Evolutionary conservation across 2,797 vertebrate species (phyloP).

Genomic region (Platyrinchus mystaceus): DNA sequence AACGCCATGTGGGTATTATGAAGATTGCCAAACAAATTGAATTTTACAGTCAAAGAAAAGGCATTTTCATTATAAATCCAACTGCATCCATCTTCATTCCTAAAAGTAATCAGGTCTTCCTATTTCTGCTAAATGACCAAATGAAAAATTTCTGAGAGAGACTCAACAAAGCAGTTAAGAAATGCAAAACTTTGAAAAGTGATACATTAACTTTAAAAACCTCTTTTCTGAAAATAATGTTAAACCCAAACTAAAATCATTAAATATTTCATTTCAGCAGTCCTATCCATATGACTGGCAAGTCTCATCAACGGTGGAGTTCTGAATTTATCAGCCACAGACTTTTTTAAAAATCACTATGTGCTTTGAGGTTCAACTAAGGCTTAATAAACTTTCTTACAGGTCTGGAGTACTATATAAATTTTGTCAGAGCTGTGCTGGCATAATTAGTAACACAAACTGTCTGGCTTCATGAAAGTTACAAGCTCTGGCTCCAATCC

Average conservation of each 20-base stretch:
- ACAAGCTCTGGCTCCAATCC: conserved; percentile 65
- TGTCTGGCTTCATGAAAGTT: conserved; percentile 57
- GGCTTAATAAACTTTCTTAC: conserved; percentile 55
- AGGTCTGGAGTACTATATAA: conserved; percentile 56
- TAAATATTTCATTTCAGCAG: not conserved
- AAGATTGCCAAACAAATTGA: not conserved
- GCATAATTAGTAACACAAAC: conserved; percentile 58
- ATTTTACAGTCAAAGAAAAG: not conserved
- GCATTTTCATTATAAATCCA: not conserved
- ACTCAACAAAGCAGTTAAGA: not conserved
- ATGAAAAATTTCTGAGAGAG: not conserved
- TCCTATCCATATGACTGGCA: not conserved
- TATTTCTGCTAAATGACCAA: not conserved
- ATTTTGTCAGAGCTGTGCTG: conserved; percentile 42
- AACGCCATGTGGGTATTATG: not conserved
- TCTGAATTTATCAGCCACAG: not conserved
- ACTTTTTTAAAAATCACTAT: not conserved
- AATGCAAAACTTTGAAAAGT: not conserved
- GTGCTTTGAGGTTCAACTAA: not conserved
- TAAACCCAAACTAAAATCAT: not conserved
- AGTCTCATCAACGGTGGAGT: not conserved
- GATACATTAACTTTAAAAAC: not conserved
- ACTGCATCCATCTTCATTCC: not conserved
- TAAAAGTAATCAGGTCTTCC: not conserved
- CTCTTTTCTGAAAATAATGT: not conserved